phyloP scores from a whole-genome alignment of 2,797 vertebrate species.

The Thunnus albacares region DNA sequence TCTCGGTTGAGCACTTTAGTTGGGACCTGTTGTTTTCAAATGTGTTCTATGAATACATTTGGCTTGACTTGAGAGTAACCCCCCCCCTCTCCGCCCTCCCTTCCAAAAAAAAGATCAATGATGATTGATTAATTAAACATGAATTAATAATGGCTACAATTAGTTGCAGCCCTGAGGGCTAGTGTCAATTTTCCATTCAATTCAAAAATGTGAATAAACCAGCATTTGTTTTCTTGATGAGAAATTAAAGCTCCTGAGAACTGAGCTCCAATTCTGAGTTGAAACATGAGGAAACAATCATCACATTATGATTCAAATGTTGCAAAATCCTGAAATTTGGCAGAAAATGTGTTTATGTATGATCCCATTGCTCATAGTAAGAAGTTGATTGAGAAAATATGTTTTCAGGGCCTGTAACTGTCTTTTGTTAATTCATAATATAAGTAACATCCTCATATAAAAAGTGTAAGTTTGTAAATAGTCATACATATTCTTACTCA shows the following conservation, averaged over 20 bases:
- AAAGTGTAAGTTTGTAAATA: neutral
- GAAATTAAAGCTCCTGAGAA: conserved; percentile 3
- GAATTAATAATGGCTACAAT: neutral
- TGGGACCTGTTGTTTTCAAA: neutral
- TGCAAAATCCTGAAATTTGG: neutral
- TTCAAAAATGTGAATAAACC: conserved; percentile 14
- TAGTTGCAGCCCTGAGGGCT: neutral
- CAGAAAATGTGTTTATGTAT: no score
- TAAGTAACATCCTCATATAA: neutral
- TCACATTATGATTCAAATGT: neutral
- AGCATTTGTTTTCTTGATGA: neutral
- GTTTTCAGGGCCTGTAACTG: neutral
- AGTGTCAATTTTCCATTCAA: conserved; percentile 11
- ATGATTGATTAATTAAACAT: no score
- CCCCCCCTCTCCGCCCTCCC: no score
- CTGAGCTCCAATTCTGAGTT: neutral
- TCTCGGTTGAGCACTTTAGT: neutral
- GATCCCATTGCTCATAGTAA: no score
- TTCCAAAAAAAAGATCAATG: no score
- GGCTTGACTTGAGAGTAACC: no score
- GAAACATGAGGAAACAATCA: no score
- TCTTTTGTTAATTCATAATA: neutral
- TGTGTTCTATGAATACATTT: no score
- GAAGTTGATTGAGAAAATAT: no score
- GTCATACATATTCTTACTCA: neutral